These are phyloP conservation scores for Paramacrobiotus metropolitanus DNA, from an alignment of 1,140 invertebrate species.

Conservation along the genomic window DNA sequence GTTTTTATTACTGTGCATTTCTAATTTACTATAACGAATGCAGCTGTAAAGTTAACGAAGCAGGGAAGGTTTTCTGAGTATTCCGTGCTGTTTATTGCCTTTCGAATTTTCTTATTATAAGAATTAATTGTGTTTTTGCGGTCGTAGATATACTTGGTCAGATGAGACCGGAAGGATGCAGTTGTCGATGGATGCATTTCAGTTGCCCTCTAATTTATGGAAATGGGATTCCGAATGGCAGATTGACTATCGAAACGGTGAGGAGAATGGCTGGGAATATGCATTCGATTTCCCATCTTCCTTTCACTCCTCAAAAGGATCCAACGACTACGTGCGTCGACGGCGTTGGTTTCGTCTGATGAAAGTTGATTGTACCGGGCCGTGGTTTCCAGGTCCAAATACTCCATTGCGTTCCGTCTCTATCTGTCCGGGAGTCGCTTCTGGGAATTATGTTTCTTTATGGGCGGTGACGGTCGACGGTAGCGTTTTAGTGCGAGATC, in stretches of 20 bases:
- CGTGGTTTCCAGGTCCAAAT: neutral
- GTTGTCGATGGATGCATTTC: constrained; percentile 54
- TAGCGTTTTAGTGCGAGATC: neutral
- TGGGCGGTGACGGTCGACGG: neutral
- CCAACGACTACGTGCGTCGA: constrained; percentile 64
- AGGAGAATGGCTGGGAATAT: constrained; percentile 78
- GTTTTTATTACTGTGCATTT: no score
- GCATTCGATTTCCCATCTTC: constrained; percentile 63
- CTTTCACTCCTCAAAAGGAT: constrained; percentile 56
- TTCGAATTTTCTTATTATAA: neutral
- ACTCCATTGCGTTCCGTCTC: neutral
- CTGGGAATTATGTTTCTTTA: neutral
- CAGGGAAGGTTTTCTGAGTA: constrained; percentile 6
- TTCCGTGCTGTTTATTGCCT: neutral
- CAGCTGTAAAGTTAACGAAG: no score
- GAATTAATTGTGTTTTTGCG: constrained; percentile 34
- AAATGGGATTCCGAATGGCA: constrained; percentile 35
- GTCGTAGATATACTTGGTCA: constrained; percentile 36
- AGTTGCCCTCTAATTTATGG: constrained; percentile 59
- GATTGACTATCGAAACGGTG: constrained; percentile 61
- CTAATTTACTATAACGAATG: no score
- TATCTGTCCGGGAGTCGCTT: neutral
- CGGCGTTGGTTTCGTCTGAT: constrained; percentile 36
- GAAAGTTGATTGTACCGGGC: neutral
- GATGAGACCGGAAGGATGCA: constrained; percentile 54